Conservation (phyloP, 2,113 vertebrate species). For the Motacilla alba region DNA sequence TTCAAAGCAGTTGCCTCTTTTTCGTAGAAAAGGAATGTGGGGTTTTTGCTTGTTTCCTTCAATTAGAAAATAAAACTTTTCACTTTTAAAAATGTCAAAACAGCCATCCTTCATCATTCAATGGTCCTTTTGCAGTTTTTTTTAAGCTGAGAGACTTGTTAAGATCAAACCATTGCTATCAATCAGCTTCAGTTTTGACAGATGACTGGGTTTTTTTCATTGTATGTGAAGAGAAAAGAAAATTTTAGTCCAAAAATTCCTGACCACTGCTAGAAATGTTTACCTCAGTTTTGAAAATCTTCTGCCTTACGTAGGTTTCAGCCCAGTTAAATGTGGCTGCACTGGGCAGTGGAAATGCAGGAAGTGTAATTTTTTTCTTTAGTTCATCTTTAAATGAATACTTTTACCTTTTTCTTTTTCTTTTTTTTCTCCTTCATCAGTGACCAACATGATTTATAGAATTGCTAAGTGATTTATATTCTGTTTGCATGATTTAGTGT, state of each 20-base stretch:
- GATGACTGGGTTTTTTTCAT: background rate
- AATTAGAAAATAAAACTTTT: constrained; percentile 47
- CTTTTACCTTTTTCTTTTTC: background rate
- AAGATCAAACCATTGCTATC: constrained; percentile 5
- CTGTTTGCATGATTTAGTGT: constrained; percentile 45
- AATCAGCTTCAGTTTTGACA: constrained; percentile 11
- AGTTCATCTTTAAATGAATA: background rate
- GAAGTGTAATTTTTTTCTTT: background rate
- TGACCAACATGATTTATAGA: constrained; percentile 42
- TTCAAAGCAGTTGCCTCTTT: constrained; percentile 13
- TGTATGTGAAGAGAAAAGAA: background rate
- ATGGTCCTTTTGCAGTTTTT: background rate
- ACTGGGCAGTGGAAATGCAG: background rate
- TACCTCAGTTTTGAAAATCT: background rate
- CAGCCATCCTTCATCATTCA: background rate
- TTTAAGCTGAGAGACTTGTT: background rate
- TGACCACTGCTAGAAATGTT: background rate
- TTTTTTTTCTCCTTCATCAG: background rate
- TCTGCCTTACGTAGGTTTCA: background rate
- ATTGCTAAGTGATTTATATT: background rate
- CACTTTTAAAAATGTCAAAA: constrained; percentile 26
- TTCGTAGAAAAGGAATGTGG: background rate
- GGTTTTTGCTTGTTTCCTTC: constrained; percentile 34
- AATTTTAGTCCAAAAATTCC: background rate
- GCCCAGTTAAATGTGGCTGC: background rate